Conservation (phyloP, 2,797 vertebrate species). For the Mormyrus hasselquistii region DNA sequence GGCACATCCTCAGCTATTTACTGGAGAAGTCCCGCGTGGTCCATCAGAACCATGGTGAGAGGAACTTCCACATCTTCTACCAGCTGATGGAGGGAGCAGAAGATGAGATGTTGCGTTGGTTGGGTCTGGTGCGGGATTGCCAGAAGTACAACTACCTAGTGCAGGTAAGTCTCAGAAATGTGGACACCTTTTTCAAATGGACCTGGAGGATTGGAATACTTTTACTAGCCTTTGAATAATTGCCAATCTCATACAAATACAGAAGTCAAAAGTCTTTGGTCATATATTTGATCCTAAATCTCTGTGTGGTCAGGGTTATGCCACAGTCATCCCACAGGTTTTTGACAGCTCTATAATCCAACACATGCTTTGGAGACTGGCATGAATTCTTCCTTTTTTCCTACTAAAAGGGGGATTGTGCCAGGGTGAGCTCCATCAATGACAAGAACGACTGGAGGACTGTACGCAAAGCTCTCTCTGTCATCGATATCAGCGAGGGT, state of each 20-base stretch:
- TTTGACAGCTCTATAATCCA: neutral
- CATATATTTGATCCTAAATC: neutral
- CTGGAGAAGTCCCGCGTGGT: conserved; percentile 92
- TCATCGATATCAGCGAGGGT: conserved; percentile 75
- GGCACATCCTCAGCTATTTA: conserved; percentile 89
- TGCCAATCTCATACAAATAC: neutral
- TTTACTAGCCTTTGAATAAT: neutral
- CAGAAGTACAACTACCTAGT: conserved; percentile 76
- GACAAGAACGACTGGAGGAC: conserved; percentile 84
- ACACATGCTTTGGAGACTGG: neutral
- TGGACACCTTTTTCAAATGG: neutral
- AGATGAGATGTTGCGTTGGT: conserved; percentile 73
- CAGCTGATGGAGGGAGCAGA: conserved; percentile 85
- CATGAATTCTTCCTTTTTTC: neutral
- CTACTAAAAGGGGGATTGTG: conserved; percentile 71
- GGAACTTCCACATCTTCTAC: conserved; percentile 96
- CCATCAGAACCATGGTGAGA: conserved; percentile 84
- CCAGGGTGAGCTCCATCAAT: conserved; percentile 83
- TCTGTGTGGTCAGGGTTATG: neutral
- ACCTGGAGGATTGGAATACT: neutral
- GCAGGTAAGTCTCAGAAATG: conserved; percentile 30
- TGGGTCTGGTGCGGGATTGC: conserved; percentile 80
- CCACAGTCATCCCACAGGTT: neutral
- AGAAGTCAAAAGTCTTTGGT: neutral
- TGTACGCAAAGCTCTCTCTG: conserved; percentile 75